Evolutionary conservation across 2,113 vertebrate genomes (phyloP).

Genomic region (Corynorhinus townsendii): DNA sequence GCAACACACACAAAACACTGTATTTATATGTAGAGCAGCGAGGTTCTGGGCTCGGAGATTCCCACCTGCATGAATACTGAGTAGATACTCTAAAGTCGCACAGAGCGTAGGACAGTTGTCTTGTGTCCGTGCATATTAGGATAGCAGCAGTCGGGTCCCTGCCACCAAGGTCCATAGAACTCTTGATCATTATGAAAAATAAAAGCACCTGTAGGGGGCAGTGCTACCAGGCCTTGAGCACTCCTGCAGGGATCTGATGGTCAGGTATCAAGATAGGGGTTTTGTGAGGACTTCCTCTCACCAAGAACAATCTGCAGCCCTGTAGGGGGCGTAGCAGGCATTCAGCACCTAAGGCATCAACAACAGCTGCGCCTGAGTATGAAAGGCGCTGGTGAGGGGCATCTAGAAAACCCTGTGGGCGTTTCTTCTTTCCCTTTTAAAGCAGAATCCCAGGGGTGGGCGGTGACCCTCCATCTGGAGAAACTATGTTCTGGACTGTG

Average conservation of each 20-base stretch:
- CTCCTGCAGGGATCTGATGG: not conserved
- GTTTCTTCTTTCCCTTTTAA: not conserved
- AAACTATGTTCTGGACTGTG: not conserved
- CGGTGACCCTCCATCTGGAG: not conserved
- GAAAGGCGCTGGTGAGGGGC: too few relatives aligned
- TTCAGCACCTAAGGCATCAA: not conserved
- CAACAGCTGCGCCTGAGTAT: not conserved
- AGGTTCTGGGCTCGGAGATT: not conserved
- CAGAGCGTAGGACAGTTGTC: not conserved
- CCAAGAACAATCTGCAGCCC: not conserved
- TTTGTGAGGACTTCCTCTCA: not conserved
- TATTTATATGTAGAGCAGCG: not conserved
- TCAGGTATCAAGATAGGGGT: not conserved
- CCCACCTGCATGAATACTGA: not conserved
- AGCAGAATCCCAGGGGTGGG: not conserved
- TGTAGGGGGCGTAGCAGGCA: not conserved
- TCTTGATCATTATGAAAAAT: not conserved
- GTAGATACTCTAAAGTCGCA: not conserved
- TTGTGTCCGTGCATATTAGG: not conserved
- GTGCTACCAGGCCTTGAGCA: not conserved
- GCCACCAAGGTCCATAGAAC: not conserved
- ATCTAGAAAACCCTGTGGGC: not conserved
- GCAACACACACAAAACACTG: not conserved
- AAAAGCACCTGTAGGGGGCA: not conserved
- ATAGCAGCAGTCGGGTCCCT: not conserved